phyloP scores from a whole-genome alignment of 2,113 vertebrate species.

The Megaceryle torquata region DNA sequence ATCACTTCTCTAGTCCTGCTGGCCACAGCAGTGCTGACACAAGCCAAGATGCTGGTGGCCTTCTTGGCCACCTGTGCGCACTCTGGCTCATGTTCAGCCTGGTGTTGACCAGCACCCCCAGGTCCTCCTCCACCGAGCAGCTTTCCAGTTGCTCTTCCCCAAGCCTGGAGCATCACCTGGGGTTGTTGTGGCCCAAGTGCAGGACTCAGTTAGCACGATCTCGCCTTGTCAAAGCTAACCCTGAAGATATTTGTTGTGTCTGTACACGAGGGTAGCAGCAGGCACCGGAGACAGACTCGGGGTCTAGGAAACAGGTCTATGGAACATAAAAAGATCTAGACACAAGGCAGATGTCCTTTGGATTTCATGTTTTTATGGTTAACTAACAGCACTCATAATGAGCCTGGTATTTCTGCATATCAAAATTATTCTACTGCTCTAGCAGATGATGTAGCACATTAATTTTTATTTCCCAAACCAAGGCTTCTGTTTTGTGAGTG shows the following conservation, averaged over 20 bases:
- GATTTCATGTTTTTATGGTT: not conserved
- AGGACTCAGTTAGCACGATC: not conserved
- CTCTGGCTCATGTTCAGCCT: no score
- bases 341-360: not conserved
- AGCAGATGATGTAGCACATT: not conserved
- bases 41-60: no score
- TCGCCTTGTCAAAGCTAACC: not conserved
- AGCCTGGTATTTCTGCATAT: not conserved
- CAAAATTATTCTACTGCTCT: not conserved
- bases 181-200: no score
- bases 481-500: not conserved
- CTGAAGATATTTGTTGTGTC: not conserved
- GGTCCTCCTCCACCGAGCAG: no score
- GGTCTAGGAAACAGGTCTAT: not conserved
- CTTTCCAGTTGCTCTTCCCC: not conserved
- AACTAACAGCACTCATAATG: not conserved
- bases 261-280: not conserved
- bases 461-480: not conserved
- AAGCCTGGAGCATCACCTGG: no score
- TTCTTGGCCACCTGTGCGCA: no score
- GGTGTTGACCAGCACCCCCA: no score
- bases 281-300: not conserved
- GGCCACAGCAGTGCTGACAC: no score
- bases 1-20: no score
- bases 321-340: not conserved